Evolutionary conservation across 2,888 invertebrate genomes (phyloP).

Genomic region (Tipula lateralis): DNA sequence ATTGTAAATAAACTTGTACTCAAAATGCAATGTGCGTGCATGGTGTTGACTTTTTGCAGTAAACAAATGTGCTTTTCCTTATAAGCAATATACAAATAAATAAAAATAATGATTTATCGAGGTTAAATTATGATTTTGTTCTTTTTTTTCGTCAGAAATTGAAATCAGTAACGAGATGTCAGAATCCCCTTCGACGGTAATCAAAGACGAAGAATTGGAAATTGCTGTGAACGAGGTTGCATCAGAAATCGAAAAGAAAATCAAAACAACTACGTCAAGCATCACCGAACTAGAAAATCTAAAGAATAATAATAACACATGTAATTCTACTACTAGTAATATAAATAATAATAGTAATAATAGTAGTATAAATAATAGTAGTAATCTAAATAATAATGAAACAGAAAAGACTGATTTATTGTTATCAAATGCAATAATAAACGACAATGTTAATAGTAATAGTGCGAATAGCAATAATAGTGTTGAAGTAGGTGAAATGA

Average conservation of each 20-base stretch:
- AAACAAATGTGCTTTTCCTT: too few relatives aligned
- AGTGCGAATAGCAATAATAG: constrained; percentile 34
- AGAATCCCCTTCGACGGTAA: constrained; percentile 46
- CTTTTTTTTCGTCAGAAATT: too few relatives aligned
- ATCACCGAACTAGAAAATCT: constrained; percentile 28
- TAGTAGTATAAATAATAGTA: constrained; percentile 34
- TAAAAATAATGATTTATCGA: too few relatives aligned
- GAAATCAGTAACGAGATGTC: constrained; percentile 38
- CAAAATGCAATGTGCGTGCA: too few relatives aligned
- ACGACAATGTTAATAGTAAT: constrained; percentile 34
- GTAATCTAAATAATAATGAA: constrained; percentile 39
- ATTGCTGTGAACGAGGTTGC: constrained; percentile 53
- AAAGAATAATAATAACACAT: constrained; percentile 35
- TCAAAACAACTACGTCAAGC: neutral
- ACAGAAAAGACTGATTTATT: constrained; percentile 48
- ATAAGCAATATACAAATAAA: too few relatives aligned
- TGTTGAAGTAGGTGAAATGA: constrained; percentile 38
- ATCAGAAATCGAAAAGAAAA: constrained; percentile 45
- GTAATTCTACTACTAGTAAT: constrained; percentile 41
- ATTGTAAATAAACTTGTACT: too few relatives aligned
- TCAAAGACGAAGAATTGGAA: constrained; percentile 54
- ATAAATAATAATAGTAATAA: constrained; percentile 39
- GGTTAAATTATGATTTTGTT: neutral
- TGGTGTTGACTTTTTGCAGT: too few relatives aligned
- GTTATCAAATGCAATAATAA: constrained; percentile 40